phyloP scores from a whole-genome alignment of 2,797 vertebrate genomes.

The Silurus aristotelis region DNA sequence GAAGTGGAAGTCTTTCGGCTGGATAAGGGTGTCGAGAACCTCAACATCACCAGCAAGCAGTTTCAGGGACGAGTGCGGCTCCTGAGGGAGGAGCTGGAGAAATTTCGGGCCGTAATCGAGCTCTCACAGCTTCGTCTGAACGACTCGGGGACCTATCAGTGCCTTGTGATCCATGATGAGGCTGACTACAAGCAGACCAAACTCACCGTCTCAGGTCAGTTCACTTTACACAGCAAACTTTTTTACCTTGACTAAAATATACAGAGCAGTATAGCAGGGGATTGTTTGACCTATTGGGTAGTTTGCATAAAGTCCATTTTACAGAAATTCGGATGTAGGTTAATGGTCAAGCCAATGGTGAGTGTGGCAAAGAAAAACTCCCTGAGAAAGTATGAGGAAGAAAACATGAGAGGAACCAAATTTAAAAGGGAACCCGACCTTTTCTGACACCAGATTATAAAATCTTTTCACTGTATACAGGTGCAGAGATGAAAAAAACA shows the following conservation, averaged over 20 bases:
- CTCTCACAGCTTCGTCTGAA: constrained; percentile 75
- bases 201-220: constrained; percentile 81
- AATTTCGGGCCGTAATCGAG: constrained; percentile 77
- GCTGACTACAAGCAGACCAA: constrained; percentile 81
- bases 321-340: constrained; percentile 21
- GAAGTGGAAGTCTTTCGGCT: constrained; percentile 69
- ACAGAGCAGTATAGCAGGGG: no score
- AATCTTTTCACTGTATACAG: background rate
- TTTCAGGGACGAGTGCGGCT: constrained; percentile 73
- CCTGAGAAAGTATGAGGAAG: constrained; percentile 23
- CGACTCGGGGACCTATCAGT: constrained; percentile 83
- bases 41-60: constrained; percentile 57
- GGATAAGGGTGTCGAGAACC: constrained; percentile 61
- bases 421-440: background rate
- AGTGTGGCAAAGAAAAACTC: background rate
- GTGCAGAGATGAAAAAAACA: background rate
- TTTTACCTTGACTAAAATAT: background rate
- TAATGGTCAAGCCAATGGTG: background rate
- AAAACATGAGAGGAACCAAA: background rate
- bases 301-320: background rate
- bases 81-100: constrained; percentile 71
- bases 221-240: no score
- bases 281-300: background rate
- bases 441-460: background rate
- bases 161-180: constrained; percentile 73